These are phyloP conservation scores for Lindbergichthys nudifrons DNA, from an alignment of 2,797 vertebrate genomes.

Conservation along the genomic window DNA sequence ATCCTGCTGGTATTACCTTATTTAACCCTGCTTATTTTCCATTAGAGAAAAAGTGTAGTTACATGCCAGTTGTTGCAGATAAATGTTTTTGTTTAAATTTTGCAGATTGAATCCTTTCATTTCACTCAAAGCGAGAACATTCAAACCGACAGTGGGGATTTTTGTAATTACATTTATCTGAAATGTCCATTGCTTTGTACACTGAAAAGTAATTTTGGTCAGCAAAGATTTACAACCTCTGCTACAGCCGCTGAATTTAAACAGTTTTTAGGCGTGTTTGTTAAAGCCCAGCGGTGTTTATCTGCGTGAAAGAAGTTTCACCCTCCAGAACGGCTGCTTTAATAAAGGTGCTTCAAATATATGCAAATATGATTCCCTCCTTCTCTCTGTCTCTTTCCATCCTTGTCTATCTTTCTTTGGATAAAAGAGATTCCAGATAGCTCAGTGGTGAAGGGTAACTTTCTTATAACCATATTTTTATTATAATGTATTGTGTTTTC, in stretches of 20 bases:
- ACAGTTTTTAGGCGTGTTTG: slow-evolving; percentile 63
- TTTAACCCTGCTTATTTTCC: slow-evolving; percentile 58
- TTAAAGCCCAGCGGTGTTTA: slow-evolving; percentile 63
- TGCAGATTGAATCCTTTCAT: slow-evolving; percentile 72
- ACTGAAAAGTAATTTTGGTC: slow-evolving; percentile 74
- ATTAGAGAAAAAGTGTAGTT: slow-evolving; percentile 49
- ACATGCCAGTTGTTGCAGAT: slow-evolving; percentile 58
- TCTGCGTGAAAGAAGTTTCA: slow-evolving; percentile 48
- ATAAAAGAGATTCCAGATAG: slow-evolving; percentile 35
- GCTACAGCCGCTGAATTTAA: slow-evolving; percentile 72
- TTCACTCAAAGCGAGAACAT: slow-evolving; percentile 56
- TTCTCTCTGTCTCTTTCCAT: slow-evolving; percentile 26
- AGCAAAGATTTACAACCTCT: slow-evolving; percentile 60
- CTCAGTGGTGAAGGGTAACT: neutral
- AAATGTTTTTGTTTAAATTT: slow-evolving; percentile 69
- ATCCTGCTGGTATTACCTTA: slow-evolving; percentile 15
- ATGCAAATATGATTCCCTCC: slow-evolving; percentile 60
- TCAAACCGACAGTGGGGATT: slow-evolving; percentile 66
- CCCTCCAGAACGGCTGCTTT: slow-evolving; percentile 44
- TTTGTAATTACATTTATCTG: slow-evolving; percentile 81
- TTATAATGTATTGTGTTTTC: neutral
- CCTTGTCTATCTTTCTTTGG: slow-evolving; percentile 41
- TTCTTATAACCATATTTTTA: slow-evolving; percentile 11
- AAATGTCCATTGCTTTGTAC: slow-evolving; percentile 68
- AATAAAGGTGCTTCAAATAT: slow-evolving; percentile 64